phyloP scores from a whole-genome alignment of 2,888 invertebrate species.

The Athalia circularis region DNA sequence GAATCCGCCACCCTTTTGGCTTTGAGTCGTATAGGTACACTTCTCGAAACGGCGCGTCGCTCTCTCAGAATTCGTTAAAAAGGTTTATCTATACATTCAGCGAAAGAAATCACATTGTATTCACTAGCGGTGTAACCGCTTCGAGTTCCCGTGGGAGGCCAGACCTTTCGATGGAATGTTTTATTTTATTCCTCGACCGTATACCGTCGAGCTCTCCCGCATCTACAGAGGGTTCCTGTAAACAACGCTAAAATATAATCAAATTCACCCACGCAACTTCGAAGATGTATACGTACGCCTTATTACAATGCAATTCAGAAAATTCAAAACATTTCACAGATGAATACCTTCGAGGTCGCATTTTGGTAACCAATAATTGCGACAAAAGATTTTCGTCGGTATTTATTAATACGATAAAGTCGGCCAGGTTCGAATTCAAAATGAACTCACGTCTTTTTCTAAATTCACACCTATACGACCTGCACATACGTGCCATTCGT shows the following conservation, averaged over 20 bases:
- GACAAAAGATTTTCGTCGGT: too few species aligned
- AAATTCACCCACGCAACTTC: too few species aligned
- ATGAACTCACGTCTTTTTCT: not conserved
- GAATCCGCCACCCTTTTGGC: slow-evolving; percentile 15
- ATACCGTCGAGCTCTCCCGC: too few species aligned
- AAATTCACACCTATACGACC: not conserved
- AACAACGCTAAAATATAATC: too few species aligned
- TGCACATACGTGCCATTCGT: not conserved
- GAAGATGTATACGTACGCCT: too few species aligned
- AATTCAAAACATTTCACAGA: too few species aligned
- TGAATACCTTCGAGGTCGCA: too few species aligned
- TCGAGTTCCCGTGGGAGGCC: slow-evolving; percentile 9
- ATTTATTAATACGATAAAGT: too few species aligned
- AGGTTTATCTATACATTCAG: slow-evolving; percentile 4
- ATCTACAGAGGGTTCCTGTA: too few species aligned
- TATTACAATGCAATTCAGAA: too few species aligned
- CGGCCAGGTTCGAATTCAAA: not conserved
- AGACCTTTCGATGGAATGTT: slow-evolving; percentile 2
- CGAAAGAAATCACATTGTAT: slow-evolving; percentile 23
- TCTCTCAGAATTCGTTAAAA: slow-evolving; percentile 19
- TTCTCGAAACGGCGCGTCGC: slow-evolving; percentile 19
- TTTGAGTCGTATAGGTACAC: not conserved
- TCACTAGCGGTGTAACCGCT: slow-evolving; percentile 12
- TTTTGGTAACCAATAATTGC: too few species aligned
- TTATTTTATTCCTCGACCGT: too few species aligned